These are phyloP conservation scores for Thymelicus lineola DNA, from an alignment of 2,888 invertebrate species.

Conservation along the genomic window DNA sequence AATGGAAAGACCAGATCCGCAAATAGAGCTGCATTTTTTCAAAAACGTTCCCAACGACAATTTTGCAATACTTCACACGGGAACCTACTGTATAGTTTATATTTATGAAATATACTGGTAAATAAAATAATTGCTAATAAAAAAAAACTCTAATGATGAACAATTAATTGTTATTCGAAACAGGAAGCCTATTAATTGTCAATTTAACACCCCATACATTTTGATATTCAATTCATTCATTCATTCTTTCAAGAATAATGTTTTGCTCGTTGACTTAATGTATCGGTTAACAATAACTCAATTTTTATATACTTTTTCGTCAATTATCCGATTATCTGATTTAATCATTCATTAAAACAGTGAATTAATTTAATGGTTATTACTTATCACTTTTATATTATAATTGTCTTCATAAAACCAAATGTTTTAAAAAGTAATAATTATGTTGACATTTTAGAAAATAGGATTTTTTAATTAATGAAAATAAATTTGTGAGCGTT, in stretches of 20 bases:
- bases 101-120: neutral
- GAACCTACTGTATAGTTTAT: slow-evolving; percentile 16
- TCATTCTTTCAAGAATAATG: neutral
- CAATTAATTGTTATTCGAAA: slow-evolving; percentile 5
- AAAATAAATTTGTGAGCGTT: no score
- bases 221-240: neutral
- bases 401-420: no score
- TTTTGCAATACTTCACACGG: slow-evolving; percentile 31
- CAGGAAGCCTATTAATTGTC: slow-evolving; percentile 9
- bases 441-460: no score
- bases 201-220: slow-evolving; percentile 10
- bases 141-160: slow-evolving; percentile 13
- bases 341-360: no score
- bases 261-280: neutral
- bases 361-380: no score
- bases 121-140: no score
- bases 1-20: slow-evolving; percentile 17
- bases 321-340: neutral
- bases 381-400: no score
- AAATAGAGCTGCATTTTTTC: slow-evolving; percentile 25
- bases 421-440: no score
- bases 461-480: no score
- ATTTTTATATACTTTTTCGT: slow-evolving; percentile 3
- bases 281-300: slow-evolving; percentile 6
- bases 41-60: slow-evolving; percentile 18